These are phyloP conservation scores for Galeopsomyia nigrocyanea DNA, from an alignment of 2,888 invertebrate genomes.

Conservation along the genomic window DNA sequence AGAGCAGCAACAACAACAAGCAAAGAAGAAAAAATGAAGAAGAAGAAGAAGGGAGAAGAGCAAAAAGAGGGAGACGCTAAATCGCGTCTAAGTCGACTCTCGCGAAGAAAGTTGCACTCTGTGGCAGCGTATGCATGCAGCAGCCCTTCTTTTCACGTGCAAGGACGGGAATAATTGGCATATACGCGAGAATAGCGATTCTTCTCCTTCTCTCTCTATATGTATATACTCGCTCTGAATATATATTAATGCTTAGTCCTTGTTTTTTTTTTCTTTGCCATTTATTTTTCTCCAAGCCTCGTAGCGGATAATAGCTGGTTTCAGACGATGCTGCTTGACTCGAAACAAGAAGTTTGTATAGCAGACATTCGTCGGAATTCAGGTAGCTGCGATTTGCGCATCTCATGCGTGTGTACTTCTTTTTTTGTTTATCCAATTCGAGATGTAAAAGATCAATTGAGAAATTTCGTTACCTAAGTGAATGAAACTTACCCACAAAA, in stretches of 20 bases:
- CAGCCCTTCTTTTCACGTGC: slow-evolving; percentile 27
- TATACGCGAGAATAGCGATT: no score
- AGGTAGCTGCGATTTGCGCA: slow-evolving; percentile 11
- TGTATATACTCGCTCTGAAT: slow-evolving; percentile 49
- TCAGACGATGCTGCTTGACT: slow-evolving; percentile 25
- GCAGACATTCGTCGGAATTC: slow-evolving; percentile 23
- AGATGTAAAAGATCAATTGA: no score
- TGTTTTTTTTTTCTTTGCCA: slow-evolving; percentile 40
- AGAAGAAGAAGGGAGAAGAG: slow-evolving; percentile 17
- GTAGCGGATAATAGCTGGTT: slow-evolving; percentile 52
- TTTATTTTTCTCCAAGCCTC: background rate
- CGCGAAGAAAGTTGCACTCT: slow-evolving; percentile 37
- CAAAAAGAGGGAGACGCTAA: slow-evolving; percentile 41
- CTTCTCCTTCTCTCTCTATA: slow-evolving; percentile 10
- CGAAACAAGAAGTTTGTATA: background rate
- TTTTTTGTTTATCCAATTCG: no score
- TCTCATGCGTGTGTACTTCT: background rate
- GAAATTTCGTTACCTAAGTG: no score
- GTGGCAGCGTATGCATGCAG: no score
- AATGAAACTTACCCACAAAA: no score
- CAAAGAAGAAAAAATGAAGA: slow-evolving; percentile 43
- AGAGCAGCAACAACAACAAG: slow-evolving; percentile 9
- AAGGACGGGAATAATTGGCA: slow-evolving; percentile 22
- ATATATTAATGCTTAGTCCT: slow-evolving; percentile 55
- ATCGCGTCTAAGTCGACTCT: slow-evolving; percentile 34